phyloP scores from a whole-genome alignment of 1,140 invertebrate genomes.

The Branchinecta lindahli region DNA sequence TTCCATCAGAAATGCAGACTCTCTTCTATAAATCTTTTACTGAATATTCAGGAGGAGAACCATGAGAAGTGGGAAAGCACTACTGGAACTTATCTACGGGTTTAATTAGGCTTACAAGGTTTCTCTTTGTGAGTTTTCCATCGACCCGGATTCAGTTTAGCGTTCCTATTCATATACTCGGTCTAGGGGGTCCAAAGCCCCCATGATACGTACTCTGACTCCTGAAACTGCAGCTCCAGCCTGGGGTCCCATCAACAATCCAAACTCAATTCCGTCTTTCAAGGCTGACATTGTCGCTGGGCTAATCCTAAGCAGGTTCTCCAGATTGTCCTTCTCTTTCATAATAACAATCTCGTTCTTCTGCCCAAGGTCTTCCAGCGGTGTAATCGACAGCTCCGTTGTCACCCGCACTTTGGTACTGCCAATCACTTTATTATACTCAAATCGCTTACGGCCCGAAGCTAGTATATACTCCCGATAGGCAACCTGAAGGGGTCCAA shows the following conservation, averaged over 20 bases:
- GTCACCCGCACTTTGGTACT: constrained; percentile 17
- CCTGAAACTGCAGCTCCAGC: not conserved
- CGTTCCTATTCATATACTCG: too few relatives aligned
- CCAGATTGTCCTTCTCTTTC: constrained; percentile 37
- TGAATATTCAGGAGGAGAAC: too few relatives aligned
- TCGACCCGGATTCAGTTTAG: too few relatives aligned
- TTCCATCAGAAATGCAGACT: too few relatives aligned
- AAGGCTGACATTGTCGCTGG: constrained; percentile 43
- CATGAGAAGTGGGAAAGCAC: too few relatives aligned
- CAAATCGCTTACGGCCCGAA: constrained; percentile 36
- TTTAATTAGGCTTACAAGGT: too few relatives aligned
- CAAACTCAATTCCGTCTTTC: constrained; percentile 39
- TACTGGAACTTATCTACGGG: too few relatives aligned
- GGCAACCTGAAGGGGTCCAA: constrained; percentile 88
- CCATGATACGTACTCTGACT: not conserved
- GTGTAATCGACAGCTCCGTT: not conserved
- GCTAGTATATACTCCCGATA: constrained; percentile 62
- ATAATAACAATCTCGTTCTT: constrained; percentile 18
- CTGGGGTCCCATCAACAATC: constrained; percentile 13
- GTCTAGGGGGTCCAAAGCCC: not conserved
- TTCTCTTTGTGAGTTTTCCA: too few relatives aligned
- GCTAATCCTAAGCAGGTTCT: constrained; percentile 43
- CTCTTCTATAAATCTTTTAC: too few relatives aligned
- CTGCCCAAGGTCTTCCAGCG: constrained; percentile 20
- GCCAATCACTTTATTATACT: constrained; percentile 39